phyloP scores from a whole-genome alignment of 2,888 invertebrate species.

The Lycocerus yunnanus region DNA sequence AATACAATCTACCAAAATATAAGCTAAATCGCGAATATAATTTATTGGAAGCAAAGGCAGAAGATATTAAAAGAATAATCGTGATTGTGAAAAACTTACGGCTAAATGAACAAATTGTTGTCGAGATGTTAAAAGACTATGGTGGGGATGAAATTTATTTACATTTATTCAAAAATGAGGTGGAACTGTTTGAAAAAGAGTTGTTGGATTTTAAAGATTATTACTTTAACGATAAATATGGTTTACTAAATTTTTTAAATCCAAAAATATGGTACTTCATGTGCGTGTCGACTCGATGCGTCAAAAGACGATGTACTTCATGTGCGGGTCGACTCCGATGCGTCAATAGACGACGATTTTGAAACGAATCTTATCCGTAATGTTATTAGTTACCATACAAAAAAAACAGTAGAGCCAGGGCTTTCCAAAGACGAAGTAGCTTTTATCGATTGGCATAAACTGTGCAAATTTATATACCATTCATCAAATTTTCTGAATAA shows the following conservation, averaged over 20 bases:
- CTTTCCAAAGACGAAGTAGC: not conserved
- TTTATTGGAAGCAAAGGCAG: not conserved
- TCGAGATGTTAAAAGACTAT: constrained; percentile 1
- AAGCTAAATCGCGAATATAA: constrained; percentile 9
- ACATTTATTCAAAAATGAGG: constrained; percentile 11
- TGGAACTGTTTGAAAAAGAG: not conserved
- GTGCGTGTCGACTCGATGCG: constrained; percentile 4
- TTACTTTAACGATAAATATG: constrained; percentile 20
- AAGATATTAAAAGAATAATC: not conserved
- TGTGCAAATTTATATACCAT: not conserved
- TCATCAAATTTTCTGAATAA: not conserved
- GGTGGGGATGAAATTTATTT: not conserved
- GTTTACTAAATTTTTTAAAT: constrained; percentile 5
- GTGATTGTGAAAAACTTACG: constrained; percentile 11
- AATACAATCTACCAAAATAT: constrained; percentile 6
- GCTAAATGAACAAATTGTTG: constrained; percentile 1
- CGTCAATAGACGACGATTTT: not conserved
- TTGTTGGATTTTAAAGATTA: constrained; percentile 5
- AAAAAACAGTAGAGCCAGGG: not conserved
- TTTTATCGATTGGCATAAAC: constrained; percentile 5
- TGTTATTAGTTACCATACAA: constrained; percentile 4
- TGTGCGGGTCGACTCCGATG: constrained; percentile 1
- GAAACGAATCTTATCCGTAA: constrained; percentile 19
- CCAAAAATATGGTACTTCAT: constrained; percentile 5
- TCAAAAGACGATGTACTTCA: no score